A percentile compares a stretch with the other conserved stretches of the same genome.
These are phyloP conservation scores for Drosophila maculinotata DNA, from an alignment of 2,888 invertebrate species.

Conservation along the genomic window DNA sequence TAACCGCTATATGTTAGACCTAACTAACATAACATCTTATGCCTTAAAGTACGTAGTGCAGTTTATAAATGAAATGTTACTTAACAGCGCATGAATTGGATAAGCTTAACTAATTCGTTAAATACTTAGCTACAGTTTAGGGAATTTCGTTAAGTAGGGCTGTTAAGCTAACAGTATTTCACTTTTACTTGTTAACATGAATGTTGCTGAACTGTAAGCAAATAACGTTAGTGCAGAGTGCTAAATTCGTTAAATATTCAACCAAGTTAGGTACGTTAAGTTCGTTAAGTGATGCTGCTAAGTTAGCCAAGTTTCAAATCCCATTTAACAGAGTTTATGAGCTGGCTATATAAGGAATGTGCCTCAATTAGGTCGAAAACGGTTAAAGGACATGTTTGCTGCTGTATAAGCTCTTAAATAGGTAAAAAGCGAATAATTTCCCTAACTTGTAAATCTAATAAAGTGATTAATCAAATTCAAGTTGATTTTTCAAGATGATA, in stretches of 20 bases:
- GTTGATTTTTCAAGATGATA: background rate
- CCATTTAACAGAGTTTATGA: background rate
- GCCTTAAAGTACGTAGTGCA: background rate
- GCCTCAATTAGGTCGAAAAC: slow-evolving; percentile 31
- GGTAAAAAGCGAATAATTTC: slow-evolving; percentile 2
- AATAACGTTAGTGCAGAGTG: slow-evolving; percentile 10
- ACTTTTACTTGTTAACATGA: too few relatives aligned
- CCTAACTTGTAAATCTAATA: background rate
- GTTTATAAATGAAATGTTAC: background rate
- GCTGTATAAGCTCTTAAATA: background rate
- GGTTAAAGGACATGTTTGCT: background rate
- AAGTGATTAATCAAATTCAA: background rate
- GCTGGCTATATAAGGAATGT: slow-evolving; percentile 8
- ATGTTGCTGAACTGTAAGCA: background rate
- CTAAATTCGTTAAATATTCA: slow-evolving; percentile 9
- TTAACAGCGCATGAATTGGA: background rate
- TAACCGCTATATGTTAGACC: background rate
- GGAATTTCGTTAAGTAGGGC: too few relatives aligned
- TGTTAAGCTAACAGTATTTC: too few relatives aligned
- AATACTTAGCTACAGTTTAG: too few relatives aligned
- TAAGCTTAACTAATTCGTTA: too few relatives aligned
- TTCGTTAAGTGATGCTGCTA: slow-evolving; percentile 1
- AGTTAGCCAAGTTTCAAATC: slow-evolving; percentile 14
- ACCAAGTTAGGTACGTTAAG: background rate
- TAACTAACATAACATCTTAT: slow-evolving; percentile 2